phyloP scores from a whole-genome alignment of 2,113 vertebrate genomes.

The Centropus bengalensis region DNA sequence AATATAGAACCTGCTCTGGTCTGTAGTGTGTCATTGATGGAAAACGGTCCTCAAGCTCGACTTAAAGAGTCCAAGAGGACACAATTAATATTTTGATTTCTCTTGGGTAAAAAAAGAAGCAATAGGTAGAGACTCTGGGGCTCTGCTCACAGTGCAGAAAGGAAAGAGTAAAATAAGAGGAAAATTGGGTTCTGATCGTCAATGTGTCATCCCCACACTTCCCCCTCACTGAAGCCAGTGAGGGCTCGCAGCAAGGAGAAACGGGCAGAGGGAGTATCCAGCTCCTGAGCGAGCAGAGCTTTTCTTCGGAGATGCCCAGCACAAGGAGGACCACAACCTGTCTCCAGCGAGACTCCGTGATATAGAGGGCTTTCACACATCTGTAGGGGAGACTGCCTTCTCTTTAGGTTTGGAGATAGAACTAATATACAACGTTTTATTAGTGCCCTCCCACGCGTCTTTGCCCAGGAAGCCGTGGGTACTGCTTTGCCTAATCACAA shows the following conservation, averaged over 20 bases:
- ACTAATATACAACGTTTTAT: constrained; percentile 61
- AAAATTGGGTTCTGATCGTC: background rate
- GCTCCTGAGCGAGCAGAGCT: constrained; percentile 7
- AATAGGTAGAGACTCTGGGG: background rate
- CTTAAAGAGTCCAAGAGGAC: background rate
- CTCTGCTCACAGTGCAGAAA: background rate
- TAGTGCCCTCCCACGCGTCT: constrained; percentile 50
- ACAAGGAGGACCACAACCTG: background rate
- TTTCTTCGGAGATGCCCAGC: background rate
- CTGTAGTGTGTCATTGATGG: background rate
- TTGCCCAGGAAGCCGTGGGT: constrained; percentile 35
- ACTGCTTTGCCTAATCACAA: constrained; percentile 55
- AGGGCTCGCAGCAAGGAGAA: background rate
- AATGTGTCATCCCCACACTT: background rate
- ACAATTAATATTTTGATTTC: constrained; percentile 42
- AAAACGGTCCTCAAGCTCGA: background rate
- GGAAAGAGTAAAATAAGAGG: background rate
- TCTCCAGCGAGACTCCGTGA: background rate
- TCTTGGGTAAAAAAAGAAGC: background rate
- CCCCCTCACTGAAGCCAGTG: background rate
- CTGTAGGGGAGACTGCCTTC: constrained; percentile 15
- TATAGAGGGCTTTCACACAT: background rate
- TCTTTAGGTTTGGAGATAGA: constrained; percentile 54
- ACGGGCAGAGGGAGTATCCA: constrained; percentile 27
- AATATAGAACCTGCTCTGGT: constrained; percentile 47